Conservation (phyloP, 2,113 vertebrate genomes). For the Nannobrachium achirus region DNA sequence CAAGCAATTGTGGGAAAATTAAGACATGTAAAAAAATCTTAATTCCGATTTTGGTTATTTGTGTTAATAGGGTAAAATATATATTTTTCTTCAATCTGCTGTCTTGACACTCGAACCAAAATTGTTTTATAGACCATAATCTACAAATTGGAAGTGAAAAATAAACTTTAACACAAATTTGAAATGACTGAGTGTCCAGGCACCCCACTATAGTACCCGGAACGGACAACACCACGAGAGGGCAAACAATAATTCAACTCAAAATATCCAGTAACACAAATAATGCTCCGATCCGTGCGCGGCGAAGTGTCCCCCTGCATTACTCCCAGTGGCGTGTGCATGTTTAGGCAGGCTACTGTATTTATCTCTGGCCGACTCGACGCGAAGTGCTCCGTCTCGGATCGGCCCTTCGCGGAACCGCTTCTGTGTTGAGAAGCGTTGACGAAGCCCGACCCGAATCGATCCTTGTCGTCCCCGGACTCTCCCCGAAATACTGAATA, state of each 20-base stretch:
- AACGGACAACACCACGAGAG: conserved; percentile 35
- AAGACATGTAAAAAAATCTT: too few relatives aligned
- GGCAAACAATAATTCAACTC: conserved; percentile 59
- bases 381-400: conserved; percentile 57
- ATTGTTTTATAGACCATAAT: too few relatives aligned
- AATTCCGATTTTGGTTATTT: too few relatives aligned
- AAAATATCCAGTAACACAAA: conserved; percentile 63
- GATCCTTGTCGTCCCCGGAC: conserved; percentile 53
- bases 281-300: conserved; percentile 65
- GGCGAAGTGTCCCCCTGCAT: conserved; percentile 68
- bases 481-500: conserved; percentile 60
- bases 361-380: conserved; percentile 69
- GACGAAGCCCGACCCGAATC: conserved; percentile 66
- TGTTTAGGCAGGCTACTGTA: conserved; percentile 69
- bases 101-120: too few relatives aligned
- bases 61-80: too few relatives aligned
- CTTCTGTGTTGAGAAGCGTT: conserved; percentile 61
- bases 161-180: too few relatives aligned
- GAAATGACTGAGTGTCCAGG: too few relatives aligned
- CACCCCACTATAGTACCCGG: too few relatives aligned
- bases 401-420: conserved; percentile 67
- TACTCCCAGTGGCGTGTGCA: conserved; percentile 60
- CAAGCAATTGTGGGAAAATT: too few relatives aligned
- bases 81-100: too few relatives aligned
- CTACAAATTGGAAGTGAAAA: too few relatives aligned